These are phyloP conservation scores for Columba livia DNA, from an alignment of 2,113 vertebrate genomes.

Conservation along the genomic window DNA sequence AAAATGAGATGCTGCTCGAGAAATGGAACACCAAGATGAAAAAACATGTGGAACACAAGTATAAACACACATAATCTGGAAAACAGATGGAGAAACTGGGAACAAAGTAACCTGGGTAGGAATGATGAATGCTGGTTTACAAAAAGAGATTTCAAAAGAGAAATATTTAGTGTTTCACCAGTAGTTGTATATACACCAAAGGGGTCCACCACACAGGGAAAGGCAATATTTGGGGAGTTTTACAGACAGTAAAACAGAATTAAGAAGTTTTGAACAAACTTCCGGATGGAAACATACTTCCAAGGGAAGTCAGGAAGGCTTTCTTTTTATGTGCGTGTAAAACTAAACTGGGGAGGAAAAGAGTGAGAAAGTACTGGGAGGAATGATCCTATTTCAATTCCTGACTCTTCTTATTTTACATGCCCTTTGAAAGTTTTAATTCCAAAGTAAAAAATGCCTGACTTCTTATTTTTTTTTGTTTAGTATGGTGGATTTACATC, in stretches of 20 bases:
- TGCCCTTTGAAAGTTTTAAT: neutral
- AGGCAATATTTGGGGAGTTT: neutral
- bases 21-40: neutral
- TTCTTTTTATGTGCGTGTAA: neutral
- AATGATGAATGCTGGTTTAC: neutral
- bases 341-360: neutral
- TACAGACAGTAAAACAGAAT: neutral
- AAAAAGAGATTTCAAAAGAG: neutral
- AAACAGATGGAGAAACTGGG: neutral
- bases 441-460: neutral
- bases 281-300: neutral
- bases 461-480: neutral
- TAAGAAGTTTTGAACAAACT: neutral
- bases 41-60: neutral
- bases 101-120: neutral
- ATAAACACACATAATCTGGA: neutral
- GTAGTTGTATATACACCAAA: neutral
- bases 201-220: neutral
- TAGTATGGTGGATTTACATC: neutral
- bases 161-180: neutral
- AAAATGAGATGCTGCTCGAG: neutral
- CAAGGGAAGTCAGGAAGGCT: neutral
- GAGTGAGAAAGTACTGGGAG: neutral
- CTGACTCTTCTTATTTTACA: neutral
- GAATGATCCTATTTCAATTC: neutral